A percentile compares a stretch with the other conserved stretches of the same genome.
Conservation (phyloP, 92 coral and sea anemone species). For the Bergia puertoricense region DNA sequence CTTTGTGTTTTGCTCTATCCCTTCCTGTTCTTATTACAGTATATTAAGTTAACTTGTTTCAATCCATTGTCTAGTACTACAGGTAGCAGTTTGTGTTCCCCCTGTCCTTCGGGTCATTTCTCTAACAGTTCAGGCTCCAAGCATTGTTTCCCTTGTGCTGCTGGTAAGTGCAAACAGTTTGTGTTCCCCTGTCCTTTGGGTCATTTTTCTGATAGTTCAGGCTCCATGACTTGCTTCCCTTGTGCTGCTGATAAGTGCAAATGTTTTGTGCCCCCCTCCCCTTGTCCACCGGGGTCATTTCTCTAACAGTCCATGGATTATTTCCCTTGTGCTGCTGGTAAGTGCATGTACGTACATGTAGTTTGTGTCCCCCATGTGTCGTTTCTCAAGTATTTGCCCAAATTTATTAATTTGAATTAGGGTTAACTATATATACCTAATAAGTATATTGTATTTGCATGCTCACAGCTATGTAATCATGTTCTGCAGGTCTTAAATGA, state of each 20-base stretch:
- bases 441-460: no score
- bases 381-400: no score
- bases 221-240: not conserved
- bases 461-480: no score
- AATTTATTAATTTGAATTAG: no score
- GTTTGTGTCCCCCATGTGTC: no score
- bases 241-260: constrained; percentile 10
- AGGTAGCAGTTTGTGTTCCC: not conserved
- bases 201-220: not conserved
- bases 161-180: not conserved
- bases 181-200: not conserved
- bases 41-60: not conserved
- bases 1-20: no score
- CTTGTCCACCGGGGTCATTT: constrained; percentile 1
- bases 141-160: not conserved
- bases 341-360: not conserved
- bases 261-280: not conserved
- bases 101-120: not conserved
- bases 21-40: no score
- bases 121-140: constrained; percentile 7
- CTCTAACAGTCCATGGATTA: not conserved
- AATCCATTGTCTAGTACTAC: constrained; percentile 2
- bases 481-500: no score
- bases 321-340: not conserved
- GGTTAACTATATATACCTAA: no score